Evolutionary conservation across 1,140 invertebrate genomes (phyloP).

Genomic region (Ylistrum balloti): DNA sequence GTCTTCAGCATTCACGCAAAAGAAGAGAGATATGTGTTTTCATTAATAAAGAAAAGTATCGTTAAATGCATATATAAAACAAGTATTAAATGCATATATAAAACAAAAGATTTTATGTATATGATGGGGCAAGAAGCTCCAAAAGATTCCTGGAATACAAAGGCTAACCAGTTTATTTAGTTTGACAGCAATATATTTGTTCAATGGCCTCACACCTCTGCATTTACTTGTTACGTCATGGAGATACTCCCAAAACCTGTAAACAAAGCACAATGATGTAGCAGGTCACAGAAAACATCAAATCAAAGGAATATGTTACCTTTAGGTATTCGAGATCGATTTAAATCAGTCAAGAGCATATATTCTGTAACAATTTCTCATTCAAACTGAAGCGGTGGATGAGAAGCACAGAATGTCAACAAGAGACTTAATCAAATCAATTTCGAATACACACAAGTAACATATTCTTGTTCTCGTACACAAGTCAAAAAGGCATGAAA

Average conservation of each 20-base stretch:
- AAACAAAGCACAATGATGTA: not conserved
- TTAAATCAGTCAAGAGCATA: too few species aligned
- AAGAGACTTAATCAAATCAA: too few species aligned
- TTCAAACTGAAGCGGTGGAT: too few species aligned
- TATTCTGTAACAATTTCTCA: too few species aligned
- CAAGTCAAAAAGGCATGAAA: too few species aligned
- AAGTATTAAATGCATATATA: not conserved
- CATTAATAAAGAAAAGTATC: not conserved
- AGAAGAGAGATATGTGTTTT: not conserved
- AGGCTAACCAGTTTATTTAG: slow-evolving; percentile 17
- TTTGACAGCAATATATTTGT: slow-evolving; percentile 29
- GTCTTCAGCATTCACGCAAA: not conserved
- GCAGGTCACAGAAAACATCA: not conserved
- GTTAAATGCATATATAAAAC: not conserved
- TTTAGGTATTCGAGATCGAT: too few species aligned
- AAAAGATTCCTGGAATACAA: not conserved
- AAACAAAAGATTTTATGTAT: not conserved
- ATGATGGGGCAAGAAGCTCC: not conserved
- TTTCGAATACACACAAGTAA: too few species aligned
- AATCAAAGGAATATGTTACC: too few species aligned
- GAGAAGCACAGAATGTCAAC: too few species aligned
- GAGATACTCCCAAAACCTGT: slow-evolving; percentile 30
- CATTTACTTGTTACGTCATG: not conserved
- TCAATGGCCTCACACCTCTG: not conserved
- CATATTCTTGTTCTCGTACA: too few species aligned